phyloP scores from a whole-genome alignment of 2,797 vertebrate species.

The Coilia nasus region DNA sequence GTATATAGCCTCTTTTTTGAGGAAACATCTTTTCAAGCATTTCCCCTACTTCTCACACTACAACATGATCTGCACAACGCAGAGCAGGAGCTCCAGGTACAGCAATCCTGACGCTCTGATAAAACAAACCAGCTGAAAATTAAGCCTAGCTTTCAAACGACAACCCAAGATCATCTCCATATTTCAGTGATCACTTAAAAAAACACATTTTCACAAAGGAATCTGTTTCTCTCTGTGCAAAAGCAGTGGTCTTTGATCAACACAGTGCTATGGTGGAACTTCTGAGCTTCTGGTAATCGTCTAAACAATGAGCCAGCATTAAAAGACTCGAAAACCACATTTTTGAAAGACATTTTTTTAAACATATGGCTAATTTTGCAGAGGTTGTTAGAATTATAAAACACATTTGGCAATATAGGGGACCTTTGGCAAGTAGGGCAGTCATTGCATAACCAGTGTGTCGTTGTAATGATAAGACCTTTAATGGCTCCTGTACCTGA shows the following conservation, averaged over 20 bases:
- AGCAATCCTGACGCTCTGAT: not conserved
- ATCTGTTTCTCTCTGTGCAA: not conserved
- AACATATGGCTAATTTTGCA: not conserved
- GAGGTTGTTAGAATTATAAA: not conserved
- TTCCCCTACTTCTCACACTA: not conserved
- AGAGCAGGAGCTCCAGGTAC: not conserved
- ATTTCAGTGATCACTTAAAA: not conserved
- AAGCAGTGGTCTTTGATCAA: not conserved
- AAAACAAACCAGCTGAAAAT: not conserved
- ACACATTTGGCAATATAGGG: no score
- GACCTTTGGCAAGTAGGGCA: conserved; percentile 8
- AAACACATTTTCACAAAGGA: not conserved
- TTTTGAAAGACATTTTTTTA: not conserved
- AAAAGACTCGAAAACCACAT: not conserved
- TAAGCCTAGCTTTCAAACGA: not conserved
- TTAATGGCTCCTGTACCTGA: not conserved
- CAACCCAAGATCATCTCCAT: not conserved
- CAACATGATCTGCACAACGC: not conserved
- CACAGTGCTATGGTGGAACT: not conserved
- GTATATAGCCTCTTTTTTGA: not conserved
- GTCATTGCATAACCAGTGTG: not conserved
- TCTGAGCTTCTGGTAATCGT: conserved; percentile 7
- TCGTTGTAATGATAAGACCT: not conserved
- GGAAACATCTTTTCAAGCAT: conserved; percentile 5
- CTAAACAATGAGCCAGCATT: not conserved